Conservation (phyloP, 2,888 invertebrate species). For the Amblyjoppa fuscipennis region DNA sequence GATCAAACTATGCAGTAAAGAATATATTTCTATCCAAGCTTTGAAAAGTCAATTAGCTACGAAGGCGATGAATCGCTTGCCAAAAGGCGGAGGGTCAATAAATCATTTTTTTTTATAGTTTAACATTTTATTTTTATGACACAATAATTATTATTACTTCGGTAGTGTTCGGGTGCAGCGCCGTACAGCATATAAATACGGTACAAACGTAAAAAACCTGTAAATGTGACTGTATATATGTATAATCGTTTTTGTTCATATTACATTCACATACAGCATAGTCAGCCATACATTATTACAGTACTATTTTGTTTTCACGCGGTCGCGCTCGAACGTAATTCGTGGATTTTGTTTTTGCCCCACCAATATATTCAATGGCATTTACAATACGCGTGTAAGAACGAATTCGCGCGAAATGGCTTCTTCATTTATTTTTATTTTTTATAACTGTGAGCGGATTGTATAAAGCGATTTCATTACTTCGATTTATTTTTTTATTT, state of each 20-base stretch:
- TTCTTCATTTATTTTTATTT: conserved; percentile 11
- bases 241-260: conserved; percentile 60
- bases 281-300: conserved; percentile 61
- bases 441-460: conserved; percentile 51
- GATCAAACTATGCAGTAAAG: no score
- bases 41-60: no score
- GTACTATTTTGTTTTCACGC: conserved; percentile 49
- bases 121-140: conserved; percentile 81
- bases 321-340: neutral
- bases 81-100: neutral
- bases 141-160: conserved; percentile 81
- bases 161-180: conserved; percentile 79
- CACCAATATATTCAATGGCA: conserved; percentile 48
- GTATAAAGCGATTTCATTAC: conserved; percentile 56
- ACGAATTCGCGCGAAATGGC: conserved; percentile 46
- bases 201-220: conserved; percentile 83
- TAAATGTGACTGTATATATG: conserved; percentile 77
- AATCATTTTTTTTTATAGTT: conserved; percentile 50
- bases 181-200: conserved; percentile 82
- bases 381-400: conserved; percentile 62
- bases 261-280: conserved; percentile 70
- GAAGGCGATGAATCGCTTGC: neutral
- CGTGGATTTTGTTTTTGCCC: conserved; percentile 4
- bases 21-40: no score
- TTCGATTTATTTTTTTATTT: conserved; percentile 24